Base-by-base conservation (phyloP, 53 echinoderm and acorn worm genomes). In the Apostichopus leukothele region DNA sequence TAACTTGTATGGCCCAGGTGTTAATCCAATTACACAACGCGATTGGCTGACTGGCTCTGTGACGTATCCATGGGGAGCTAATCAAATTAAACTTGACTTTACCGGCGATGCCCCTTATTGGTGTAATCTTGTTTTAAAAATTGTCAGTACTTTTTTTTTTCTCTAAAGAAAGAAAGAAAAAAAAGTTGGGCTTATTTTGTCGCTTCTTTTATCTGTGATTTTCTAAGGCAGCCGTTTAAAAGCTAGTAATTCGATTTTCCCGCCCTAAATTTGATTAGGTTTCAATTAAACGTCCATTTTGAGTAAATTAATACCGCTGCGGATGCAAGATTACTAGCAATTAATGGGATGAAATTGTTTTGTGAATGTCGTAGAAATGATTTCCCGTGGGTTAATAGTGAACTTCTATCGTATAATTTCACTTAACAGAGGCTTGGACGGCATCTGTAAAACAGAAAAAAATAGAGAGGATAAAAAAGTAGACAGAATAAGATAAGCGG, bases 231-330 rank as follows among this genome's bases (percentile, higher is more conserved):
- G 81, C 81, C 81, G 81, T 81, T 81, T 81, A 22, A 81, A 81
- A 81, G 81, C 59, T n/a, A 59, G 60, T 86, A 86, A 86, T 86
- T 86, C 71, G 67, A 86, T 86, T 86, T 86, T 86, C 86, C 86
- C 86, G 86, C 86, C 86, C 81, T 16, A 86, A 86, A 86, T 86
- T 86, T 66, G 67, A 86, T 86, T 86, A 86, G 61, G 50, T 86
- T 68, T 68, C 86, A 68, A 86, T 86, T 86, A 86, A 66, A 86
- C 66, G 67, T 86, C 86, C 86, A 86, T 86, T 86, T 67, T 67
- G 67, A 67, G 71, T 86, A 86, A 68, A 86, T 86, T 86, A 86
- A 86, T 60, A 51, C 86, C 51, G 86, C 81, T 81, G 54, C 22
- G 81, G 81, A 55, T 81, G 81, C 81, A 81, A 54, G 81, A 81